Evolutionary conservation across 2,113 vertebrate species (phyloP).

Genomic region (Panthera uncia): DNA sequence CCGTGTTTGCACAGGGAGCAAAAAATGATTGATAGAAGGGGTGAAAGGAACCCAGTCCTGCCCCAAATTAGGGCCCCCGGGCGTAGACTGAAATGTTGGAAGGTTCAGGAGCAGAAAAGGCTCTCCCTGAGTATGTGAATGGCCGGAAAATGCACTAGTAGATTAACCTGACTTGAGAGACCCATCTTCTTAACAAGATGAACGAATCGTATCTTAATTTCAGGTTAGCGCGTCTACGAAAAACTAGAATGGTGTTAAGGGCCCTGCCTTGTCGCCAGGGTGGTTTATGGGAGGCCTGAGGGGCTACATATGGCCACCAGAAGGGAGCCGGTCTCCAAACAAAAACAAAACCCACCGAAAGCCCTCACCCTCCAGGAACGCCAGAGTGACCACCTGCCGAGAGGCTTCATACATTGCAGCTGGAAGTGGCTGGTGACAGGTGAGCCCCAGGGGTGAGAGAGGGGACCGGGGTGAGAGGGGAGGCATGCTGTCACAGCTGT

Average conservation of each 20-base stretch:
- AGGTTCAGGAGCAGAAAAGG: neutral
- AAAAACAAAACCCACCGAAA: constrained; percentile 61
- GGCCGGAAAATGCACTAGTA: neutral
- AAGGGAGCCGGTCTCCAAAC: constrained; percentile 55
- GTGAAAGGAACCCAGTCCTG: constrained; percentile 67
- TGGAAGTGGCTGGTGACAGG: constrained; percentile 70
- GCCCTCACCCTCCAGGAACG: neutral
- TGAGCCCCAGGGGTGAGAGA: neutral
- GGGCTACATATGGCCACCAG: constrained; percentile 70
- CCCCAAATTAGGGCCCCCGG: constrained; percentile 34
- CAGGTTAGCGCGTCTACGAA: neutral
- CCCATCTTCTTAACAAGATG: neutral
- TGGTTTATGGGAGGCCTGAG: neutral
- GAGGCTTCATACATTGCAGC: neutral
- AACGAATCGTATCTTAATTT: constrained; percentile 15
- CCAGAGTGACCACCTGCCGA: constrained; percentile 56
- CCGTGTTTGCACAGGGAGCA: constrained; percentile 84
- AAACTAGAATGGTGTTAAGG: neutral
- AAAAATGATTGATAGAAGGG: constrained; percentile 77
- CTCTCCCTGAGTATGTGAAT: neutral
- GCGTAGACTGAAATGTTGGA: neutral
- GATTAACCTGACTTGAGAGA: neutral
- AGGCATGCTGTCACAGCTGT: neutral
- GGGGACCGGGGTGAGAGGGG: neutral
- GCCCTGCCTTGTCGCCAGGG: neutral